Evolutionary conservation across 2,113 vertebrate species (phyloP).

Genomic region (Gavialis gangeticus): DNA sequence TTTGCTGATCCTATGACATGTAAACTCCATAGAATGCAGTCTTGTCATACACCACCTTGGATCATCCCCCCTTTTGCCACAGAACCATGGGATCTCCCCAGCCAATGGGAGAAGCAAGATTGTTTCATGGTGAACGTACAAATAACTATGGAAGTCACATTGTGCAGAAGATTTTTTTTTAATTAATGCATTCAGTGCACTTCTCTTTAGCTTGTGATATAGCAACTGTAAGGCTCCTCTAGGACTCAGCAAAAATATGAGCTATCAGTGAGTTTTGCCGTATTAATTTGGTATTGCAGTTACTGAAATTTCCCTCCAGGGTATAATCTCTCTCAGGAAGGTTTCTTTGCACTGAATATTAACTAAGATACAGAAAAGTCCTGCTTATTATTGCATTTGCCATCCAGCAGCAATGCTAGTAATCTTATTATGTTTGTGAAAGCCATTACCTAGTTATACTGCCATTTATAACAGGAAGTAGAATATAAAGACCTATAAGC

Average conservation of each 20-base stretch:
- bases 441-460: not conserved
- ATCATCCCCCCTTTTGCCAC: not conserved
- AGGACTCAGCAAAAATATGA: not conserved
- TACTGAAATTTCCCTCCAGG: not conserved
- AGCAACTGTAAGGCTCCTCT: not conserved
- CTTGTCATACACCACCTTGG: not conserved
- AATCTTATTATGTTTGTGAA: not conserved
- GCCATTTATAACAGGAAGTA: not conserved
- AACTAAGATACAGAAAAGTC: not conserved
- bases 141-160: not conserved
- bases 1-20: rapidly evolving
- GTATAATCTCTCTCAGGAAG: not conserved
- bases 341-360: not conserved
- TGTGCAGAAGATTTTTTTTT: not conserved
- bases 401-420: not conserved
- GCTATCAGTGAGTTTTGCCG: not conserved
- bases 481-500: not conserved
- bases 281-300: not conserved
- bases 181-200: not conserved
- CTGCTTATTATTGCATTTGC: not conserved
- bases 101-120: not conserved
- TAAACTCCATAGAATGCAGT: not conserved
- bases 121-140: not conserved
- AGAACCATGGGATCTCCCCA: not conserved
- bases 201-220: not conserved